Evolutionary conservation across 2,888 invertebrate genomes (phyloP), one percentile per base, ranked within the genome.

Genomic region (Drosophila antonietae): DNA sequence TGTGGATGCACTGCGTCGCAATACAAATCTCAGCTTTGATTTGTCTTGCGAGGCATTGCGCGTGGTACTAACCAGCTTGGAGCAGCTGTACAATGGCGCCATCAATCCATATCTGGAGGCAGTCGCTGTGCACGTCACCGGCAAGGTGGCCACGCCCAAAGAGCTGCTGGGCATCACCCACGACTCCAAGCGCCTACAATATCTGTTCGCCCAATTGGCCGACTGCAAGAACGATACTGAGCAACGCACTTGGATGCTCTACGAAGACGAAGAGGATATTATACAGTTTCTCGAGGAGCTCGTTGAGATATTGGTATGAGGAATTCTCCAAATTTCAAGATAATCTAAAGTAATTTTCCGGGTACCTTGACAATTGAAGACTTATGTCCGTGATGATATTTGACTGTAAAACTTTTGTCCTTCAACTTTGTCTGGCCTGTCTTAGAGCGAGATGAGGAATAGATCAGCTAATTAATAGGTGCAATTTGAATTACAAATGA

Each of bases 201-300:
- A 96, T 52, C 96, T 98, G 41, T 96, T 98, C 80, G 95, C 95
- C 75, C 96, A 98, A 75, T 93, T 98, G 77, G 96, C 97, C 3
- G 96, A 96, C 73, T 97, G 98, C 78, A 98, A 98, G 81, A 97
- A 98, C 90, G 98, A 98, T 91, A 97, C 98, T 0, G 98, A 99
- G 90, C 98, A 99, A 90, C 94, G 98, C 67, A 98, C 97, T 81
- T 98, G 98, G 98, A 97, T 97, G 92, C 93, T 98, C 37, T 97
- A 98, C 91, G 98, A 98, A 91, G 98, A 98, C 92, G 98, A 98
- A 80, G 95, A 95, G 69, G 96, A 97, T 81, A 98, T 98, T 90
- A 95, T 96, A 69, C 96, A 97, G 71, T 97, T 97, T 92, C 94
- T 98, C 65, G 94, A 95, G 64, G 97, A 97, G 91, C 94, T 97